Conservation (phyloP, 2,888 invertebrate species). For the Acholoe squamosa region DNA sequence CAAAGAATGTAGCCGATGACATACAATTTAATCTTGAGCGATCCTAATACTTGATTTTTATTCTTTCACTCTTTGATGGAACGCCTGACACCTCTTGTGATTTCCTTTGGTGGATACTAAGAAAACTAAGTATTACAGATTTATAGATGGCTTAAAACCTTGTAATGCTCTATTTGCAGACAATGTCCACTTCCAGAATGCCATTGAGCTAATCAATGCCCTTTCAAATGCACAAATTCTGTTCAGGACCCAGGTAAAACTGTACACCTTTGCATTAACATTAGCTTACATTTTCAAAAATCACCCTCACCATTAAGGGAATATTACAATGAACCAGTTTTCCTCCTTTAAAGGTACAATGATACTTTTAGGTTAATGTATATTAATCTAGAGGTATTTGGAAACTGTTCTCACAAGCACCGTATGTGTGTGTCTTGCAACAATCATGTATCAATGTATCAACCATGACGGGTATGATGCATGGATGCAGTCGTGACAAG, state of each 20-base stretch:
- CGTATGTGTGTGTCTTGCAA: not conserved
- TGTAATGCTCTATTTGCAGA: not conserved
- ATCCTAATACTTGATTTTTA: too few relatives aligned
- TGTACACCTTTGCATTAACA: not conserved
- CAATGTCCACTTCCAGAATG: slow-evolving; percentile 42
- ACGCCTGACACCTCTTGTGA: too few relatives aligned
- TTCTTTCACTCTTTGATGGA: too few relatives aligned
- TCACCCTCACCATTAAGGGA: too few relatives aligned
- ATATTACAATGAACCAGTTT: too few relatives aligned
- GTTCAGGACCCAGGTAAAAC: slow-evolving; percentile 31
- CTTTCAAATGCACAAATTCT: slow-evolving; percentile 10
- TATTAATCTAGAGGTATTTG: not conserved
- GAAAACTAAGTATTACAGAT: too few relatives aligned
- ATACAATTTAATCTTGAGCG: too few relatives aligned
- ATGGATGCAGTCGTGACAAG: not conserved
- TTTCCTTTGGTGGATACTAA: too few relatives aligned
- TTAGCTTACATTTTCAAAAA: too few relatives aligned
- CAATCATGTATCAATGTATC: not conserved
- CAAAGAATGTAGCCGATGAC: too few relatives aligned
- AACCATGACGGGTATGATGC: not conserved
- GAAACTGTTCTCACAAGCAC: not conserved
- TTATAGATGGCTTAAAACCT: too few relatives aligned
- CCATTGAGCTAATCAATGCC: slow-evolving; percentile 43
- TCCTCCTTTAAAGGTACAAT: too few relatives aligned
- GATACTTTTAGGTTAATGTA: not conserved